Evolutionary conservation across 2,797 vertebrate genomes (phyloP).

Genomic region (Scarus forsteni): DNA sequence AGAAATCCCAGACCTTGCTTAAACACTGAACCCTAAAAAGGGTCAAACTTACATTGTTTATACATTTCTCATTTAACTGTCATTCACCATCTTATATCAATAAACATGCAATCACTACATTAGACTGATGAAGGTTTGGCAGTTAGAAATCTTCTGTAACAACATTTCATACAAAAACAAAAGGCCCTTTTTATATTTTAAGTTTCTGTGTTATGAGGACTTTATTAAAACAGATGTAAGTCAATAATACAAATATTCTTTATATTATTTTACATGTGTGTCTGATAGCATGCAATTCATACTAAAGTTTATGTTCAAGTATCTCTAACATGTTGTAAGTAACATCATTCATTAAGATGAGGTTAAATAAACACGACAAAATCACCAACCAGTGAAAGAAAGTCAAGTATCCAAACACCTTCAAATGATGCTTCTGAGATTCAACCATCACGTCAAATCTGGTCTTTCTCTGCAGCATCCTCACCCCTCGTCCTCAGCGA

Average conservation of each 20-base stretch:
- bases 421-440: conserved; percentile 1
- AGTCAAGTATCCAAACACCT: background rate
- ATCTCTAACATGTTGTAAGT: conserved; percentile 1
- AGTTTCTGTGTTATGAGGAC: background rate
- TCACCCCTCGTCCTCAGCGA: background rate
- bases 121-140: conserved; percentile 1
- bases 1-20: background rate
- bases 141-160: background rate
- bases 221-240: background rate
- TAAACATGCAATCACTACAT: background rate
- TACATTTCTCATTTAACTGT: too few species aligned
- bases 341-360: background rate
- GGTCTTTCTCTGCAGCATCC: background rate
- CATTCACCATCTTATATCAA: too few species aligned
- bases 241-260: background rate
- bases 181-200: background rate
- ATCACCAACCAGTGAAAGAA: conserved; percentile 6
- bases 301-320: conserved; percentile 13
- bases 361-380: background rate
- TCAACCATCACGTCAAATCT: background rate
- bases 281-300: background rate
- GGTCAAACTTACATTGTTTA: too few species aligned
- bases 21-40: background rate
- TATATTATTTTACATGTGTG: background rate
- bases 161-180: background rate